These are phyloP conservation scores for Metacarcinus magister DNA, from an alignment of 2,888 invertebrate genomes.

Conservation along the genomic window DNA sequence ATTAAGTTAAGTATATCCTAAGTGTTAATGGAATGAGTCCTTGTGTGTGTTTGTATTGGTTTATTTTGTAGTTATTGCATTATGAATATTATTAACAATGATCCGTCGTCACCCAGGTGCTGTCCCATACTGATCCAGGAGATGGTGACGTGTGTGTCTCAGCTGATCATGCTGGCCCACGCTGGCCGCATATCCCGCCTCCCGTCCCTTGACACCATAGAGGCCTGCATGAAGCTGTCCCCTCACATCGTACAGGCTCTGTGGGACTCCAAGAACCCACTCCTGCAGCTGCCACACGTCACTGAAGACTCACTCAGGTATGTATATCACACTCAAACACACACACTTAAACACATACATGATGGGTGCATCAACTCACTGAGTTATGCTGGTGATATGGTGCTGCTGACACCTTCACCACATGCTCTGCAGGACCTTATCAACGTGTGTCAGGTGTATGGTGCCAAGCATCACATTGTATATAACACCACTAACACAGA, in stretches of 20 bases:
- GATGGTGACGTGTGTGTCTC: slow-evolving; percentile 98
- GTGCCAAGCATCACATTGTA: too few species aligned
- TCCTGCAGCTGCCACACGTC: slow-evolving; percentile 97
- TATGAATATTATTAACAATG: neutral
- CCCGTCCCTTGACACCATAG: slow-evolving; percentile 96
- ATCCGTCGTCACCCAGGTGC: slow-evolving; percentile 87
- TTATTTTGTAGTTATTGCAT: too few species aligned
- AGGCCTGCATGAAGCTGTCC: slow-evolving; percentile 98
- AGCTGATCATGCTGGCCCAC: slow-evolving; percentile 95
- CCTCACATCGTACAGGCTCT: slow-evolving; percentile 98
- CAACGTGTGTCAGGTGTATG: too few species aligned
- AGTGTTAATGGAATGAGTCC: neutral
- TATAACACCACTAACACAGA: too few species aligned
- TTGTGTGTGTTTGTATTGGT: neutral
- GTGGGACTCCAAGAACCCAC: slow-evolving; percentile 98
- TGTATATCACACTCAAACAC: neutral
- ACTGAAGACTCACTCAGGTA: slow-evolving; percentile 78
- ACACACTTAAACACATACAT: too few species aligned
- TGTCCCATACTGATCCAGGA: slow-evolving; percentile 98
- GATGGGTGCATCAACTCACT: too few species aligned
- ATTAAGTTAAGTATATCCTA: too few species aligned
- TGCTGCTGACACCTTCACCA: too few species aligned
- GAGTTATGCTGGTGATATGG: too few species aligned
- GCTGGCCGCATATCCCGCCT: slow-evolving; percentile 92
- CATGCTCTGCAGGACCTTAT: too few species aligned